Conservation (phyloP, 2,797 vertebrate genomes). For the Labeo calbasu region DNA sequence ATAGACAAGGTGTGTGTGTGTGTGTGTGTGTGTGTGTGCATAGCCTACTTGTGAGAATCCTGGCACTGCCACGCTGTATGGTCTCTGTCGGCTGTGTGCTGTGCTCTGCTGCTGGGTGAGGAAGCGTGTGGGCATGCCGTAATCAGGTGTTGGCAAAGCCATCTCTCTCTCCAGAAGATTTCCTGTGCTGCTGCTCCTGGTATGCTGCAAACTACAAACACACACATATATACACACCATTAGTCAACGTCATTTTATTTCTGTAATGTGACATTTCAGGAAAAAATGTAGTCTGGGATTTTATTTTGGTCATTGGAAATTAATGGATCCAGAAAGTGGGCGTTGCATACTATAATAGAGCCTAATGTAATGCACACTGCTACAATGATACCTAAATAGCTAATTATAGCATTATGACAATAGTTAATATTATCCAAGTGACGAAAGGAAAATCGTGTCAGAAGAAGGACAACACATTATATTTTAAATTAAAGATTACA, state of each 20-base stretch:
- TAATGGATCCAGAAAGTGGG: neutral
- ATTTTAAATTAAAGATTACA: neutral
- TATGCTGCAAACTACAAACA: slow-evolving; percentile 84
- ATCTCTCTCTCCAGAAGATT: slow-evolving; percentile 93
- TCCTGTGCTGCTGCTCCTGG: slow-evolving; percentile 95
- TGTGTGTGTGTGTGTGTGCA: slow-evolving; percentile 28
- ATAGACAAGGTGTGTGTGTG: slow-evolving; percentile 26
- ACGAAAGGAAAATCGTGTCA: neutral
- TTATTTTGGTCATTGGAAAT: neutral
- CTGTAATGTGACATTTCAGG: neutral
- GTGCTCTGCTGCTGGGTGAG: slow-evolving; percentile 71
- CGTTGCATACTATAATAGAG: neutral
- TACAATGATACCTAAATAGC: neutral
- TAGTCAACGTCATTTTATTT: neutral
- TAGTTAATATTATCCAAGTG: neutral
- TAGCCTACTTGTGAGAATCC: slow-evolving; percentile 88
- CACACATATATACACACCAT: neutral
- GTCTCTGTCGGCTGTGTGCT: slow-evolving; percentile 84
- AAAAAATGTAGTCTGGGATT: neutral
- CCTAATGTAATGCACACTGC: neutral
- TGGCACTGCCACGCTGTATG: slow-evolving; percentile 89
- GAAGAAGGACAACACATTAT: neutral
- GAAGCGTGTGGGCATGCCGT: slow-evolving; percentile 79
- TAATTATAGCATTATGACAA: neutral
- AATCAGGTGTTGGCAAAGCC: slow-evolving; percentile 83